A percentile compares a stretch with the other conserved stretches of the same genome.
phyloP scores from a whole-genome alignment of 2,797 vertebrate species.

The Sebastes jordani region DNA sequence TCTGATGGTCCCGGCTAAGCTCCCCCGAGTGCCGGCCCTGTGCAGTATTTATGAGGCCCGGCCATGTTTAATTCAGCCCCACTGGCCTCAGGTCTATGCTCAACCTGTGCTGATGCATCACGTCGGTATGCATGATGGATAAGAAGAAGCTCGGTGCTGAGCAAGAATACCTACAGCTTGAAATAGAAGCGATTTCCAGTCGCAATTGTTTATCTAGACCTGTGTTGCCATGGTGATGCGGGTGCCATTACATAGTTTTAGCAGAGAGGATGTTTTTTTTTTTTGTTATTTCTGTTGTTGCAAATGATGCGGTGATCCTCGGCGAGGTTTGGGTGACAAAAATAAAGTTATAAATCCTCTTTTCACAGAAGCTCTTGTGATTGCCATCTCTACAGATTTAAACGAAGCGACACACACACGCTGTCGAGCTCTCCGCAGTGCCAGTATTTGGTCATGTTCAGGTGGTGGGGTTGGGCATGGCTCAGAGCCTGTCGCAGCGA shows the following conservation, averaged over 20 bases:
- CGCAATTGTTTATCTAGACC: slow-evolving; percentile 35
- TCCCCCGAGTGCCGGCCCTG: slow-evolving; percentile 65
- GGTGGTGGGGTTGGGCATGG: slow-evolving; percentile 70
- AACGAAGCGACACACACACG: slow-evolving; percentile 8
- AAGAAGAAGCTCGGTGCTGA: slow-evolving; percentile 29
- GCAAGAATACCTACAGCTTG: slow-evolving; percentile 34
- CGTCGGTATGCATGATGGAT: slow-evolving; percentile 58
- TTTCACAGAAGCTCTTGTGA: not conserved
- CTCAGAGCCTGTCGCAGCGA: slow-evolving; percentile 57
- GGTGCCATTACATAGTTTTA: slow-evolving; percentile 1
- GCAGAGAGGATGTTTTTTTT: not conserved
- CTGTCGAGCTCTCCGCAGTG: slow-evolving; percentile 12
- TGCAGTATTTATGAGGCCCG: slow-evolving; percentile 81
- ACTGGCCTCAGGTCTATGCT: slow-evolving; percentile 74
- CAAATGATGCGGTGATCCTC: not conserved
- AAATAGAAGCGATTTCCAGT: slow-evolving; percentile 42
- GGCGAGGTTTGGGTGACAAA: not conserved
- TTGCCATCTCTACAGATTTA: slow-evolving; percentile 36
- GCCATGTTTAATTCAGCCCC: slow-evolving; percentile 84
- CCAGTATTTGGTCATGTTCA: slow-evolving; percentile 68
- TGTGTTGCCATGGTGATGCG: slow-evolving; percentile 37
- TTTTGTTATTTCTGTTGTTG: not conserved
- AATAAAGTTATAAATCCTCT: slow-evolving; percentile 27
- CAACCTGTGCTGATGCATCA: slow-evolving; percentile 62
- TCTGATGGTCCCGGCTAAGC: slow-evolving; percentile 75